These are phyloP conservation scores for Microcebus jonahi DNA, from an alignment of 2,113 vertebrate genomes.

Conservation along the genomic window DNA sequence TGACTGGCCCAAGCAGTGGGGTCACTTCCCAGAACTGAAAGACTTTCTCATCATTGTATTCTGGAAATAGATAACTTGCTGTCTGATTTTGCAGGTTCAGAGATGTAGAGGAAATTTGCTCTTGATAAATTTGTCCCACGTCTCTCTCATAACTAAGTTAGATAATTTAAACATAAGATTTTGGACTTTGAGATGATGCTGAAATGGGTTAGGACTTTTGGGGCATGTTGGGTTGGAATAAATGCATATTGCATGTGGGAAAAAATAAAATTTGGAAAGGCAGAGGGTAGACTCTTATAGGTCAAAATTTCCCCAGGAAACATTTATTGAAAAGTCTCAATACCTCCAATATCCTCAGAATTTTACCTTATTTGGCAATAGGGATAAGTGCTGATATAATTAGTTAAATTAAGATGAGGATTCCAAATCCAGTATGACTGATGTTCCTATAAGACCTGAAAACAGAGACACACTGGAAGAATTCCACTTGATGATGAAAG, in stretches of 20 bases:
- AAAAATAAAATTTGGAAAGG: neutral
- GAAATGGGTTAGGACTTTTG: neutral
- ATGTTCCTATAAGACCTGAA: neutral
- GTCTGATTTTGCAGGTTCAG: neutral
- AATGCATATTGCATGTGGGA: neutral
- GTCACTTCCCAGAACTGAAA: neutral
- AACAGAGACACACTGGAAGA: neutral
- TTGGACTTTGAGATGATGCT: neutral
- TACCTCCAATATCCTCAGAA: neutral
- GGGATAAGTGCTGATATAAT: neutral
- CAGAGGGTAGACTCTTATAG: neutral
- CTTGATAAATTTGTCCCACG: neutral
- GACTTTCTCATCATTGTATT: neutral
- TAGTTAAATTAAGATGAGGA: neutral
- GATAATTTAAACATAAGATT: neutral
- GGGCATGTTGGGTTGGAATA: neutral
- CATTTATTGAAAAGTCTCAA: neutral
- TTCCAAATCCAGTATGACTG: neutral
- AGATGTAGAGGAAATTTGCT: neutral
- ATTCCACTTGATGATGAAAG: neutral
- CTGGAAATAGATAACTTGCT: neutral
- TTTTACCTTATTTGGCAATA: neutral
- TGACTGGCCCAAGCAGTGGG: neutral
- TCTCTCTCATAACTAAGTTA: neutral
- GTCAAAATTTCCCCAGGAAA: neutral